Percentiles rank a stretch among this genome's conserved stretches.
phyloP scores from a whole-genome alignment of 1,140 invertebrate genomes.

The Doryteuthis pealeii region DNA sequence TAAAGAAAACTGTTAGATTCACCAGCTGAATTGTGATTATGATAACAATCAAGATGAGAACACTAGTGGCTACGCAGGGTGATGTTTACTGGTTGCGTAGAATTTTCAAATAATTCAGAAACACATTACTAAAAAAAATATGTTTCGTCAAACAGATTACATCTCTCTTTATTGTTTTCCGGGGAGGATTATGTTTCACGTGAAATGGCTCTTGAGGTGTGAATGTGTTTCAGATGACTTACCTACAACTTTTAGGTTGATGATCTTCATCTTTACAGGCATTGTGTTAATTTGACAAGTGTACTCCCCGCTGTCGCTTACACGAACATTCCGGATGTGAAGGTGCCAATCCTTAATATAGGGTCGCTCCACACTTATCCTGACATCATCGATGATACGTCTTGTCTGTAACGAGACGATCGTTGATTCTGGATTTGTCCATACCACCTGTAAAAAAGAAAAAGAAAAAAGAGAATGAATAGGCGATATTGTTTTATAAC shows the following conservation, averaged over 20 bases:
- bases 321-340: constrained; percentile 43
- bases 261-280: constrained; percentile 41
- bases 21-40: no score
- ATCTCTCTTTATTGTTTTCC: no score
- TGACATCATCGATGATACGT: constrained; percentile 45
- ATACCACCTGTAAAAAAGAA: constrained; percentile 43
- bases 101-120: no score
- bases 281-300: constrained; percentile 53
- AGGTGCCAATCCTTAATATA: constrained; percentile 54
- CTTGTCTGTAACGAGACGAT: constrained; percentile 44
- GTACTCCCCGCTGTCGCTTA: constrained; percentile 46
- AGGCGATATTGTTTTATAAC: neutral
- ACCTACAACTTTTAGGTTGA: constrained; percentile 48
- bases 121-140: no score
- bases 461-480: neutral
- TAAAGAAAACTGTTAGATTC: no score
- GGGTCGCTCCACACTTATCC: constrained; percentile 51
- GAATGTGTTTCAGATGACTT: constrained; percentile 18
- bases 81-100: no score
- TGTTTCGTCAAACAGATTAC: no score
- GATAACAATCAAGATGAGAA: no score
- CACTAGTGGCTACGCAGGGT: no score
- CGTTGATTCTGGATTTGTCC: constrained; percentile 40
- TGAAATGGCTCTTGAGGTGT: no score
- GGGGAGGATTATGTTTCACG: no score